phyloP scores from a whole-genome alignment of 2,888 invertebrate species.

The Drosophila parthenogenetica region DNA sequence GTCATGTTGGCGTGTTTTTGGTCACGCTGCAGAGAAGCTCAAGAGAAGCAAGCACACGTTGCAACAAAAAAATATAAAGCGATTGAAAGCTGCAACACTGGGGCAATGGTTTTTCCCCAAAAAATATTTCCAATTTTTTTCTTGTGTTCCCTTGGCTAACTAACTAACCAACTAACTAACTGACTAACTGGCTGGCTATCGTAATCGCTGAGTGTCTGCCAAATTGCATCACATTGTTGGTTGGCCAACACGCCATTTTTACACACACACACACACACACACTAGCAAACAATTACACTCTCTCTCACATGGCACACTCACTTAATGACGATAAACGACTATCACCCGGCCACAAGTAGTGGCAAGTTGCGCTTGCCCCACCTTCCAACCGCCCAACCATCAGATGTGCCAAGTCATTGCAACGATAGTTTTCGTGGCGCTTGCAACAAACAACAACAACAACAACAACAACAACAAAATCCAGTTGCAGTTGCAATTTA shows the following conservation, averaged over 20 bases:
- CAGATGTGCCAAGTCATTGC: constrained; percentile 52
- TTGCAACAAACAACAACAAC: constrained; percentile 55
- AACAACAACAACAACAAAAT: constrained; percentile 2
- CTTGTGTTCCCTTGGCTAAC: constrained; percentile 28
- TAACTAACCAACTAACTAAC: constrained; percentile 22
- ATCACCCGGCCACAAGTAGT: constrained; percentile 38
- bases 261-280: constrained; percentile 26
- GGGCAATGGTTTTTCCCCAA: constrained; percentile 29
- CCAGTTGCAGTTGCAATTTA: constrained; percentile 15
- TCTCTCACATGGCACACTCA: constrained; percentile 54
- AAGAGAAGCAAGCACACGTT: constrained; percentile 3
- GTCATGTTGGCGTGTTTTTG: constrained; percentile 20
- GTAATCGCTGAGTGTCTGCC: constrained; percentile 68
- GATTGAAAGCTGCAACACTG: constrained; percentile 15
- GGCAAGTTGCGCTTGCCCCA: constrained; percentile 36
- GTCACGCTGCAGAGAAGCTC: constrained; percentile 13
- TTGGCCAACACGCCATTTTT: constrained; percentile 46
- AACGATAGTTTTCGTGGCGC: constrained; percentile 35
- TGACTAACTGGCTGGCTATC: constrained; percentile 46
- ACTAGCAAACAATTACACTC: constrained; percentile 23
- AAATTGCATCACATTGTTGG: constrained; percentile 67
- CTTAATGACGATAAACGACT: constrained; percentile 52
- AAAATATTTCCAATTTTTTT: constrained; percentile 8
- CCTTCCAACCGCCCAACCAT: constrained; percentile 9
- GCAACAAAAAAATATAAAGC: constrained; percentile 1